phyloP scores from a whole-genome alignment of 1,140 invertebrate species.

The Drosophila ercepeae region DNA sequence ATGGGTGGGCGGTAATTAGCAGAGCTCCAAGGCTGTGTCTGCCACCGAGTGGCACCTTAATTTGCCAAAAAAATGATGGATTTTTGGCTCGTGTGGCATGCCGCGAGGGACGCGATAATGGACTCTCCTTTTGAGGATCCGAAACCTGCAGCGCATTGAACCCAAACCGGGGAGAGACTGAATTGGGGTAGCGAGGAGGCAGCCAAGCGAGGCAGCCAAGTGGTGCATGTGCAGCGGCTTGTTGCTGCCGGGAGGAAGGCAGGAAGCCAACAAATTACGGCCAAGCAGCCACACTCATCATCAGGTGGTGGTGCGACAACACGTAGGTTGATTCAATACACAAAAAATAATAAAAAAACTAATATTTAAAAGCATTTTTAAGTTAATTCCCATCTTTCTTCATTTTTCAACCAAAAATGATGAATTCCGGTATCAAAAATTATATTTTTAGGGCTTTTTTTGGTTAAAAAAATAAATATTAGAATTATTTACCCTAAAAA shows the following conservation, averaged over 20 bases:
- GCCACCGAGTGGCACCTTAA: conserved; percentile 69
- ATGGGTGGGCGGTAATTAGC: conserved; percentile 58
- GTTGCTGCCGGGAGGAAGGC: conserved; percentile 66
- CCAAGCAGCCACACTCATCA: conserved; percentile 51
- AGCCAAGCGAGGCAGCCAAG: conserved; percentile 47
- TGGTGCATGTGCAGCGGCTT: conserved; percentile 79
- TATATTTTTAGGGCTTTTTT: no score
- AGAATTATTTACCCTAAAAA: no score
- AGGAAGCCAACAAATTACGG: conserved; percentile 73
- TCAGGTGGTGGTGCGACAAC: conserved; percentile 76
- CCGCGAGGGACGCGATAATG: neutral
- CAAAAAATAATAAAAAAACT: neutral
- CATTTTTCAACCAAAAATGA: neutral
- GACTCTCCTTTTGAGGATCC: conserved; percentile 14
- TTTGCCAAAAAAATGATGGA: conserved; percentile 62
- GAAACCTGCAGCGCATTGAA: conserved; percentile 63
- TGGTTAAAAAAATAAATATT: no score
- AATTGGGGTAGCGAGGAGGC: conserved; percentile 6
- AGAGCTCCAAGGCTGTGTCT: conserved; percentile 39
- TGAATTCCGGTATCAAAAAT: no score
- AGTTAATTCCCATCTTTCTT: neutral
- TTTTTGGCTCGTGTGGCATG: conserved; percentile 34
- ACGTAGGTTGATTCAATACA: conserved; percentile 61
- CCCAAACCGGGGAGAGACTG: conserved; percentile 48
- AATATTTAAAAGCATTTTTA: neutral